Conservation (phyloP, 2,113 vertebrate genomes). For the Uropsilus gracilis region DNA sequence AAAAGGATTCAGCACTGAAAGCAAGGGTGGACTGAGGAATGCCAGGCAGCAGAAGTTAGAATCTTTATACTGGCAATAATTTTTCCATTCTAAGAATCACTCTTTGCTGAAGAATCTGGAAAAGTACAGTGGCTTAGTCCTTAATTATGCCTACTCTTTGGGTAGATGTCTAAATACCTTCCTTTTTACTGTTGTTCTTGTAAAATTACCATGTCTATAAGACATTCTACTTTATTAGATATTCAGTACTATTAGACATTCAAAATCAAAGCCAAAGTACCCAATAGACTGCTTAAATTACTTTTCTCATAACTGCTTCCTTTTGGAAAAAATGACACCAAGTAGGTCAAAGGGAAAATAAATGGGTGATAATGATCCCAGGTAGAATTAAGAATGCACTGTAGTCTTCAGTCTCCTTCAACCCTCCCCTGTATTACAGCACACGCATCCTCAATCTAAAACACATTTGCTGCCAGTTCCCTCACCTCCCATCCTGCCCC, state of each 20-base stretch:
- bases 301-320: not conserved
- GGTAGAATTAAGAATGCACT: not conserved
- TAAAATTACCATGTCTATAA: not conserved
- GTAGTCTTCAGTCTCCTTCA: not conserved
- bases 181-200: constrained; percentile 18
- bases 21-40: not conserved
- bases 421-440: not conserved
- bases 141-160: not conserved
- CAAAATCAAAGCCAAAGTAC: constrained; percentile 37
- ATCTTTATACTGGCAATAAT: not conserved
- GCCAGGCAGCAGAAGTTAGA: not conserved
- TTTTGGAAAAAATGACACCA: not conserved
- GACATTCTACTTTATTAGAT: no score
- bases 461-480: not conserved
- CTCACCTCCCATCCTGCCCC: not conserved
- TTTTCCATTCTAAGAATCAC: not conserved
- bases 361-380: not conserved
- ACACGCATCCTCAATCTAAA: not conserved
- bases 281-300: not conserved
- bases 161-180: not conserved
- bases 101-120: constrained; percentile 20
- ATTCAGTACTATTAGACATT: not conserved
- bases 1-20: not conserved
- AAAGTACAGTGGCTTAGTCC: not conserved
- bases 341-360: not conserved